Evolutionary conservation across 2,113 vertebrate genomes (phyloP), one percentile per base, ranked within the genome.

Genomic region (Xiphophorus couchianus): DNA sequence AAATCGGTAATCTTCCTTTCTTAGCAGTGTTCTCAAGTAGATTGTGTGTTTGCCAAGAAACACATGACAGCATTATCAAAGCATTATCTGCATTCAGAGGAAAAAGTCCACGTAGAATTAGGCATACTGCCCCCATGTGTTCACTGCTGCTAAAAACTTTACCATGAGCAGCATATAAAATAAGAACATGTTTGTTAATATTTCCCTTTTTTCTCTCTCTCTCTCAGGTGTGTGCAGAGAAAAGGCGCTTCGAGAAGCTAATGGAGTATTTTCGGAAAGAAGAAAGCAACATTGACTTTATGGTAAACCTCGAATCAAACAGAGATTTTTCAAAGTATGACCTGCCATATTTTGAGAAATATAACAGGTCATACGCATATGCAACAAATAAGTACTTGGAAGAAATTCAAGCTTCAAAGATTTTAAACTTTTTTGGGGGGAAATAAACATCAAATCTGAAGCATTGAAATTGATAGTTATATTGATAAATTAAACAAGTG

Each of bases 191-290:
- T 58, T 58, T 5, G 37, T 25, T 35, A 22, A 11, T 17, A 66
- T 27, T 37, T 11, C 63, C 14, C 61, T 12, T 72, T 12, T 65
- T 73, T 15, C 75, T 37, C 4, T 60, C 11, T 62, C 9, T 72
- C 10, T 66, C 73, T 15, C 75, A 93, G 96, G 95, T 95, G 37
- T 96, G 95, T 2, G 95, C 94, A 12, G 97, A 97, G 91, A 96
- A 91, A 78, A 93, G 91, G 5, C 93, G 95, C 30, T 96, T 95
- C 0, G 96, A 96, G 92, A 96, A 93, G 84, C 91, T 99, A 74
- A 98, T 99, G 97, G 97, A 98, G 35, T 98, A 95, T 91, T 99
- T 99, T 92, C 89, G 84, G 69, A 96, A 95, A 0, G 97, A 98
- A 65, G 97, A 99, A 64, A 94, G 76, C 89, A 98, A 95, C 93